A percentile compares a stretch with the other conserved stretches of the same genome.
Conservation (phyloP, 2,888 invertebrate species). For the Monoplex corrugatus region DNA sequence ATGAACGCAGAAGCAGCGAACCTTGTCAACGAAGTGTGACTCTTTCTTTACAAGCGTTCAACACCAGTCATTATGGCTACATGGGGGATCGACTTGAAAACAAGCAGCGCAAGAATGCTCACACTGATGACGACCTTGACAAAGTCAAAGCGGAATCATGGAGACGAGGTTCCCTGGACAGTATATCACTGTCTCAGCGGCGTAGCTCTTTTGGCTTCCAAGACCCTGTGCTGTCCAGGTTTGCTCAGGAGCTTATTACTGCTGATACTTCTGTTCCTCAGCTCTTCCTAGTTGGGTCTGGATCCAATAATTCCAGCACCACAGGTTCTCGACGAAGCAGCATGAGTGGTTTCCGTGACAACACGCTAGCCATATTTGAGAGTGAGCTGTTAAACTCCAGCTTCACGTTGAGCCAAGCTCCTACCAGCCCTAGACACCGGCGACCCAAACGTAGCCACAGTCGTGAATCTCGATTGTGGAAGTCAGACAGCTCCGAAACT, state of each 20-base stretch:
- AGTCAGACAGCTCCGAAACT: constrained; percentile 60
- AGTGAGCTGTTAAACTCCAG: constrained; percentile 69
- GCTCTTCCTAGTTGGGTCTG: constrained; percentile 64
- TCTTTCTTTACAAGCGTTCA: constrained; percentile 58
- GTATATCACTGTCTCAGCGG: constrained; percentile 59
- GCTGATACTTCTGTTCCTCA: constrained; percentile 72
- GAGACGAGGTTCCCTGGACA: constrained; percentile 63
- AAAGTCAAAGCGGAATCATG: constrained; percentile 62
- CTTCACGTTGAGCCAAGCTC: constrained; percentile 48
- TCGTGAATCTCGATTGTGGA: constrained; percentile 51
- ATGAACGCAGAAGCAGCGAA: constrained; percentile 74
- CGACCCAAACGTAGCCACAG: constrained; percentile 47
- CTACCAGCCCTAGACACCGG: constrained; percentile 51
- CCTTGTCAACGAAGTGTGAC: constrained; percentile 69
- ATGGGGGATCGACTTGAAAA: constrained; percentile 49
- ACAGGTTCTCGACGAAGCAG: constrained; percentile 71
- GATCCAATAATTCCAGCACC: constrained; percentile 66
- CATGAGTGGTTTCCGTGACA: constrained; percentile 71
- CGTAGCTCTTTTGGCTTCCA: constrained; percentile 72
- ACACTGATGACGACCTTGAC: constrained; percentile 71
- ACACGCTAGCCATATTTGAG: constrained; percentile 71
- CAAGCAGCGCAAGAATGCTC: constrained; percentile 59
- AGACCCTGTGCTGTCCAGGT: constrained; percentile 74
- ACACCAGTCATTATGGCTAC: constrained; percentile 57
- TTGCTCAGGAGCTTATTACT: constrained; percentile 78